Evolutionary conservation across 2,113 vertebrate species (phyloP).

Genomic region (Asarcornis scutulata): DNA sequence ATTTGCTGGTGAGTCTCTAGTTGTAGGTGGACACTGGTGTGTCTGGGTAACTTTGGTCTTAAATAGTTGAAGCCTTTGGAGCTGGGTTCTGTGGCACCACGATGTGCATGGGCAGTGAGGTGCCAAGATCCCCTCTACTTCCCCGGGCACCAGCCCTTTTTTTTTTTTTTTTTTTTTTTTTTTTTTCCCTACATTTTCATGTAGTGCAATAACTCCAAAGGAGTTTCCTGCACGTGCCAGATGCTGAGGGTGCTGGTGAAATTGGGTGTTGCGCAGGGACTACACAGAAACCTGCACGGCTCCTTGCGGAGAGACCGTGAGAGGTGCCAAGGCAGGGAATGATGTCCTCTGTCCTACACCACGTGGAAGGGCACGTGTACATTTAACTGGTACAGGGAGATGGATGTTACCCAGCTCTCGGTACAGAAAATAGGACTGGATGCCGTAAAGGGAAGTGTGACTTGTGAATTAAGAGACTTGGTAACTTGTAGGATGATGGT

Average conservation of each 20-base stretch:
- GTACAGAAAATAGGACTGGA: background rate
- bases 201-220: background rate
- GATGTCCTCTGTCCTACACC: background rate
- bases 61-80: background rate
- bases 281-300: accelerated
- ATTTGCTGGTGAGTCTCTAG: background rate
- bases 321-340: background rate
- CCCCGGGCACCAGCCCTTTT: background rate
- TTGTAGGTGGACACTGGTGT: background rate
- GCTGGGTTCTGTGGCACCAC: accelerated
- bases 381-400: background rate
- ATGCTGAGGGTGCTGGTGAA: background rate
- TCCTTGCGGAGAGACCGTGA: background rate
- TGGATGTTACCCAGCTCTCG: background rate
- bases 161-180: too few species aligned
- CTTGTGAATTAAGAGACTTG: constrained; percentile 74
- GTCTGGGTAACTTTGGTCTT: background rate
- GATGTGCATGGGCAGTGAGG: background rate
- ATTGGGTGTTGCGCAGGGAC: accelerated
- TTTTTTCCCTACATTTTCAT: background rate
- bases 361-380: background rate
- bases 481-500: constrained; percentile 70
- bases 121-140: background rate
- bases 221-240: background rate
- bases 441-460: constrained; percentile 41